phyloP scores from a whole-genome alignment of 1,140 invertebrate genomes.

The Drosophila ercepeae region DNA sequence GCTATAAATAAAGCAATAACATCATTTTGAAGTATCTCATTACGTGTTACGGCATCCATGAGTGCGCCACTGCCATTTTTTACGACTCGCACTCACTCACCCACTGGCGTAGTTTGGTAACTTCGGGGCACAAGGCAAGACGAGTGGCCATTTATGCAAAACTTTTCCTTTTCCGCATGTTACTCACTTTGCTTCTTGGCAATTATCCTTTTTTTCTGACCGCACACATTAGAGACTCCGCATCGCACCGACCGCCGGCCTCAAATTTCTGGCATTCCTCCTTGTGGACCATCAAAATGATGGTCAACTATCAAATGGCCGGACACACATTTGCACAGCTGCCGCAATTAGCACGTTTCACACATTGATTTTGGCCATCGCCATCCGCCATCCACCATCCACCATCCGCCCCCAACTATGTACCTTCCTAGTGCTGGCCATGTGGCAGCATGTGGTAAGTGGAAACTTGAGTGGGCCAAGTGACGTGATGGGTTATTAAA shows the following conservation, averaged over 20 bases:
- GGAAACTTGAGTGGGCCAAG: slow-evolving; percentile 23
- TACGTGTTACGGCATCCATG: slow-evolving; percentile 69
- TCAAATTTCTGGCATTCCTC: neutral
- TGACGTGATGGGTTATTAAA: slow-evolving; percentile 68
- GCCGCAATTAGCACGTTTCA: slow-evolving; percentile 80
- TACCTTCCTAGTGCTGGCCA: neutral
- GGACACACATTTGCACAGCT: slow-evolving; percentile 77
- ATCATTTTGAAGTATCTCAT: slow-evolving; percentile 81
- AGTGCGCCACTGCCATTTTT: slow-evolving; percentile 66
- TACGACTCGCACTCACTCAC: slow-evolving; percentile 47
- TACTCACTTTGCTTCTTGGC: slow-evolving; percentile 35
- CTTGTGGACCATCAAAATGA: slow-evolving; percentile 66
- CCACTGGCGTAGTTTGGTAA: slow-evolving; percentile 63
- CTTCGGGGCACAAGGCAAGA: slow-evolving; percentile 53
- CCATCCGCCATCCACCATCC: no score
- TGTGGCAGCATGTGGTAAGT: slow-evolving; percentile 27
- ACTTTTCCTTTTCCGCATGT: slow-evolving; percentile 46
- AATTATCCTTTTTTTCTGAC: slow-evolving; percentile 63
- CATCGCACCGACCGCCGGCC: neutral
- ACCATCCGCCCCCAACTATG: neutral
- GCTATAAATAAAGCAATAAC: slow-evolving; percentile 81
- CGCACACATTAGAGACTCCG: slow-evolving; percentile 50
- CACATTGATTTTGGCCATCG: slow-evolving; percentile 68
- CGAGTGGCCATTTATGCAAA: slow-evolving; percentile 71
- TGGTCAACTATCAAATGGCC: slow-evolving; percentile 77